Evolutionary conservation across 2,113 vertebrate genomes (phyloP).

Genomic region (Podarcis raffonei): DNA sequence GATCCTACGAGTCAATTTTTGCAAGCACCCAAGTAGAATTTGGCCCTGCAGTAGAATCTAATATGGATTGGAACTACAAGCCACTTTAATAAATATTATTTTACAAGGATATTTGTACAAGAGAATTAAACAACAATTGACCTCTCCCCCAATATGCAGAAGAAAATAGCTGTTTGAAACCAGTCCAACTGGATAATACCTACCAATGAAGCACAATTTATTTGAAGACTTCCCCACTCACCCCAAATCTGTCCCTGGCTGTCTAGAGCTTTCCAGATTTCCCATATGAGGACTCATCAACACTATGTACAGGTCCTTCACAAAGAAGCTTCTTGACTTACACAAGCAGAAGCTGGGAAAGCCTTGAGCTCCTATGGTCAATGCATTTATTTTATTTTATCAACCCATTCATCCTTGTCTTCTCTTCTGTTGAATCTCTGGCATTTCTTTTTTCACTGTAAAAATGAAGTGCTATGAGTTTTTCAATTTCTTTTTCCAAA

Average conservation of each 20-base stretch:
- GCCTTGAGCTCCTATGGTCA: accelerated
- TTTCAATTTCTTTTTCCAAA: not conserved
- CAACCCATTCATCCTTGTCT: not conserved
- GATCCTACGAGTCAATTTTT: not conserved
- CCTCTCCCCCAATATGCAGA: not conserved
- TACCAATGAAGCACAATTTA: not conserved
- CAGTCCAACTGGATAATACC: not conserved
- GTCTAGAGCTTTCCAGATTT: not conserved
- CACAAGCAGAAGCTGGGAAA: not conserved
- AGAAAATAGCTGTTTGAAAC: not conserved
- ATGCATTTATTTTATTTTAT: not conserved
- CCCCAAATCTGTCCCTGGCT: not conserved
- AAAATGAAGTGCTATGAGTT: too few species aligned
- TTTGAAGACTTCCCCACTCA: too few species aligned
- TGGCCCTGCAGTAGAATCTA: not conserved
- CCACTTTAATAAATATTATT: too few species aligned
- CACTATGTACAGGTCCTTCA: not conserved
- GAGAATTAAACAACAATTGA: not conserved
- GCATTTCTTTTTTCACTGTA: too few species aligned
- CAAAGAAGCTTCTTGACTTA: not conserved
- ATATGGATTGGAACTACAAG: too few species aligned
- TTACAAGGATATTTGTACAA: too few species aligned
- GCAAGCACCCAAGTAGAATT: not conserved
- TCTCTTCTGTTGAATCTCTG: too few species aligned
- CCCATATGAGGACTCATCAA: not conserved